Evolutionary conservation across 2,113 vertebrate genomes (phyloP), one percentile per base, ranked within the genome.

Genomic region (Laticauda laticaudata): DNA sequence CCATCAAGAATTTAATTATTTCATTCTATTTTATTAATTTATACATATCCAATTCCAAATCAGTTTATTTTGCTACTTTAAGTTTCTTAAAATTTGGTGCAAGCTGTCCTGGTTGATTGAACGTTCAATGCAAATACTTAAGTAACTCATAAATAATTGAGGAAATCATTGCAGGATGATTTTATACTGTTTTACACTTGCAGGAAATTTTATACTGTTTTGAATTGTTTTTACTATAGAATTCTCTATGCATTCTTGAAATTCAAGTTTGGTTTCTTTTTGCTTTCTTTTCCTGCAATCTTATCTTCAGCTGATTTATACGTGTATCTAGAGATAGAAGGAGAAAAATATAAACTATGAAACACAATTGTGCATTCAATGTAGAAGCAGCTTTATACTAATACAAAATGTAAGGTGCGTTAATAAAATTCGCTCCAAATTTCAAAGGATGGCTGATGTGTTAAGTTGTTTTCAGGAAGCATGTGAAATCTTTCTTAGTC

Each of bases 311-410:
- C 14, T 85, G 26, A 4, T 59, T 57, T 91, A 3, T 45, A 5
- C 45, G 45, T 18, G 29, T 39, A 81, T 0, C 0, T 86, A 12
- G 0, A 0, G 3, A 15, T 55, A 87, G 3, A 11, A n/a, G 9
- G 39, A 18, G 53, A 5, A 45, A 89, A 91, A 87, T 1, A 20
- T 1, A 86, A 23, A 54, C 92, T 87, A 61, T 59, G 9, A 93
- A 89, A 89, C 23, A 53, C 53, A 91, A 86, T n/a, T 18, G 0
- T 0, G 14, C 55, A 89, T 91, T 91, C 14, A 88, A 3, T 2
- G 8, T 56, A 34, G 34, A 93, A 93, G 75, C 18, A 18, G 11
- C 0, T 0, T 90, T 89, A 92, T 21, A 54, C 1, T 92, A 4
- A 54, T 69, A 0, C 0, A n/a, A 53, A 45, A 24, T 69, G 59